These are phyloP conservation scores for Eledona agricola DNA, from an alignment of 2,888 invertebrate genomes.

Conservation along the genomic window DNA sequence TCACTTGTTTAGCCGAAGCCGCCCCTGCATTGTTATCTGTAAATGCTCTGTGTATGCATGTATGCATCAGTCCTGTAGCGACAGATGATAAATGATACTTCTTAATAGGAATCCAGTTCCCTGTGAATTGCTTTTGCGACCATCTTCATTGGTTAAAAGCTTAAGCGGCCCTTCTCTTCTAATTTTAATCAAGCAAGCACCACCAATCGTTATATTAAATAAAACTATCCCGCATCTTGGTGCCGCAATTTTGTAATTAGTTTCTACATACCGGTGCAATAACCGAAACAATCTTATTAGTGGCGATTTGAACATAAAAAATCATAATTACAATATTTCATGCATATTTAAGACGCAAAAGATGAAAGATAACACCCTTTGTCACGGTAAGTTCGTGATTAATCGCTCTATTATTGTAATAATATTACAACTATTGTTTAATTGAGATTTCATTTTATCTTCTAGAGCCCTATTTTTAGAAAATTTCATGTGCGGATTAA, in stretches of 20 bases:
- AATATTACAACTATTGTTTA: slow-evolving; percentile 32
- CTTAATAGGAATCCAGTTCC: slow-evolving; percentile 61
- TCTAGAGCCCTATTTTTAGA: slow-evolving; percentile 15
- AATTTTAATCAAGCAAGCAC: slow-evolving; percentile 53
- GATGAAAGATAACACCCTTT: slow-evolving; percentile 38
- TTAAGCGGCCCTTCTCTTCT: slow-evolving; percentile 50
- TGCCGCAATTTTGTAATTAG: slow-evolving; percentile 24
- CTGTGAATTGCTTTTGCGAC: slow-evolving; percentile 59
- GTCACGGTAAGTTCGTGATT: slow-evolving; percentile 38
- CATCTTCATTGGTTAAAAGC: slow-evolving; percentile 59
- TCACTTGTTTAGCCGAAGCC: slow-evolving; percentile 41
- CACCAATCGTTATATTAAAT: slow-evolving; percentile 41
- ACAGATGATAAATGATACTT: slow-evolving; percentile 63
- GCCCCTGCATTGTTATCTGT: slow-evolving; percentile 50
- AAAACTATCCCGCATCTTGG: slow-evolving; percentile 36
- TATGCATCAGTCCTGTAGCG: slow-evolving; percentile 56
- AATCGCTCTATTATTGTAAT: slow-evolving; percentile 37
- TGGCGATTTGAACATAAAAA: slow-evolving; percentile 31
- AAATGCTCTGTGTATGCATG: slow-evolving; percentile 51
- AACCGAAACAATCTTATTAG: slow-evolving; percentile 28
- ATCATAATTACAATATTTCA: slow-evolving; percentile 25
- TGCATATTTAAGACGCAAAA: slow-evolving; percentile 20
- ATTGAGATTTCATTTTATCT: slow-evolving; percentile 37
- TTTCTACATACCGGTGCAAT: slow-evolving; percentile 23
- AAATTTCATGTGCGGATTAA: slow-evolving; percentile 28